phyloP scores from a whole-genome alignment of 2,888 invertebrate genomes.

The Pammene aurita region DNA sequence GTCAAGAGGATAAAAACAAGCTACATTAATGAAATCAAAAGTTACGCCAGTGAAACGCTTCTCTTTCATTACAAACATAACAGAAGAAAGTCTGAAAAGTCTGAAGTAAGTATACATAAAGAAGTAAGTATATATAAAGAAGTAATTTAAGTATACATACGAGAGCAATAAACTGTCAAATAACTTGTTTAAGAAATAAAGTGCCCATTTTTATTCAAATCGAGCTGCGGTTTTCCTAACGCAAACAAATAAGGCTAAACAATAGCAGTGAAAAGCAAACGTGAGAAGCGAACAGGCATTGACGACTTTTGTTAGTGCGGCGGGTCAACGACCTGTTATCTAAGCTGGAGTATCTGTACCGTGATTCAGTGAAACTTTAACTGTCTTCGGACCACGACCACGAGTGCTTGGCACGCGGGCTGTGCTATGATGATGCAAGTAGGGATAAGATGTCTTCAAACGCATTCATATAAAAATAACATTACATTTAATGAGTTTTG shows the following conservation, averaged over 20 bases:
- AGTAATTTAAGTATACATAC: no score
- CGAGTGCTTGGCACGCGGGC: slow-evolving; percentile 22
- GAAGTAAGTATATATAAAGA: no score
- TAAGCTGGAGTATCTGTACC: slow-evolving; percentile 46
- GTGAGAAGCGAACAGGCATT: slow-evolving; percentile 56
- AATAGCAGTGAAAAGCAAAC: slow-evolving; percentile 59
- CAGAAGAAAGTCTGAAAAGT: background rate
- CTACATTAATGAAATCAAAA: background rate
- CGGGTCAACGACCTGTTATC: slow-evolving; percentile 59
- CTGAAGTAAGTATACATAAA: no score
- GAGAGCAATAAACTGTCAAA: slow-evolving; percentile 26
- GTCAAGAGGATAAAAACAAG: background rate
- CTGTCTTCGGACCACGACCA: slow-evolving; percentile 36
- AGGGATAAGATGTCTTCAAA: slow-evolving; percentile 8
- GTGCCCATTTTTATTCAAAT: slow-evolving; percentile 31
- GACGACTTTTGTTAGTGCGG: slow-evolving; percentile 40
- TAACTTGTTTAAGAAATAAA: slow-evolving; percentile 18
- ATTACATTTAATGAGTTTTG: slow-evolving; percentile 9
- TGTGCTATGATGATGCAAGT: slow-evolving; percentile 31
- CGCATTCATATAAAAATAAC: background rate
- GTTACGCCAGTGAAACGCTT: background rate
- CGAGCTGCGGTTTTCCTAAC: slow-evolving; percentile 21
- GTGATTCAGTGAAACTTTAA: slow-evolving; percentile 47
- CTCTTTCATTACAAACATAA: background rate
- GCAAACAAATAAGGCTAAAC: slow-evolving; percentile 50